Percentiles rank a stretch among this genome's conserved stretches.
phyloP scores from a whole-genome alignment of 2,888 invertebrate species.

The Eubasilissa splendida region DNA sequence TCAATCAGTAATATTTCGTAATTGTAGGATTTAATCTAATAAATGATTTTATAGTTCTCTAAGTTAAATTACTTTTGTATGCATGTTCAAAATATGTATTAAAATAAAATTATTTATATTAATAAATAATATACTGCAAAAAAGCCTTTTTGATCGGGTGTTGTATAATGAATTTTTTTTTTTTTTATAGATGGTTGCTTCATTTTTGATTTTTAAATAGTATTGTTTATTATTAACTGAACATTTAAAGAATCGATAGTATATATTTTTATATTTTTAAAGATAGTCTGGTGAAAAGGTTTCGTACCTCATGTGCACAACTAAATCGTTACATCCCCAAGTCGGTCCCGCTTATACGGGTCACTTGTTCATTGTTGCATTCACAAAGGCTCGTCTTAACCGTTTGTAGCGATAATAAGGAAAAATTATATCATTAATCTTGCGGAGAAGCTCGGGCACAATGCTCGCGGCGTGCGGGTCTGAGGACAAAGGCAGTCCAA shows the following conservation, averaged over 20 bases:
- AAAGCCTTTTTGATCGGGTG: too few species aligned
- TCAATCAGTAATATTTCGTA: too few species aligned
- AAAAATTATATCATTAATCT: conserved; percentile 58
- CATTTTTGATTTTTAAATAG: neutral
- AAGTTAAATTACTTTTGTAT: too few species aligned
- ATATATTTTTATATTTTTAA: too few species aligned
- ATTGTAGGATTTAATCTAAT: too few species aligned
- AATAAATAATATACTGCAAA: too few species aligned
- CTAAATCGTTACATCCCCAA: conserved; percentile 36
- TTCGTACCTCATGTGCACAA: neutral
- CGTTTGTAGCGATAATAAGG: conserved; percentile 57
- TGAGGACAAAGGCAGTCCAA: conserved; percentile 21
- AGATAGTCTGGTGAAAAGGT: conserved; percentile 4
- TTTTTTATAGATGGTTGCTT: too few species aligned
- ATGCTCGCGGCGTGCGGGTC: conserved; percentile 41
- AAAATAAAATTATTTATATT: too few species aligned
- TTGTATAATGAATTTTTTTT: too few species aligned
- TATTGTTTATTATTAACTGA: neutral
- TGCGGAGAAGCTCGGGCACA: conserved; percentile 38
- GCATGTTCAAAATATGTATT: too few species aligned
- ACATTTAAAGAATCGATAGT: neutral
- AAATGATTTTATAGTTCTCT: too few species aligned
- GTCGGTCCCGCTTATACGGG: conserved; percentile 55
- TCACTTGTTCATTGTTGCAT: conserved; percentile 57
- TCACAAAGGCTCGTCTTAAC: conserved; percentile 53